A percentile compares a stretch with the other conserved stretches of the same genome.
Conservation (phyloP, 2,113 vertebrate species). For the cattle (Bos taurus) region DNA sequence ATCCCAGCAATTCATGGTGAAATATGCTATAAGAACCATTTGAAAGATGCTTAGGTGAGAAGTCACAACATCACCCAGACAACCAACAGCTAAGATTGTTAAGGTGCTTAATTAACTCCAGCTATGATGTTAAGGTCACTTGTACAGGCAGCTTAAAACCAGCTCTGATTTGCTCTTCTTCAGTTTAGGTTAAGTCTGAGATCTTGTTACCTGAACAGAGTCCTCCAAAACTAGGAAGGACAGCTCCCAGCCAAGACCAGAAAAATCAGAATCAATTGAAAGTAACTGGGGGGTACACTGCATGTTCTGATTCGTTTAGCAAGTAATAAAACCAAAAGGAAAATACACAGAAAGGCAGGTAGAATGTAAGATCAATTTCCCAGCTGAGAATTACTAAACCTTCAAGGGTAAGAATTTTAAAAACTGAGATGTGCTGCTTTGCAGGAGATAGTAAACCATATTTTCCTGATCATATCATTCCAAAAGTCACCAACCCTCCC, state of each 20-base stretch:
- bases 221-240: not conserved
- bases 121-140: not conserved
- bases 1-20: constrained; percentile 19
- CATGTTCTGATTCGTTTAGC: constrained; percentile 6
- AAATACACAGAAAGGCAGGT: not conserved
- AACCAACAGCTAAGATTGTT: constrained; percentile 1
- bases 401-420: not conserved
- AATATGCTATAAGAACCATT: not conserved
- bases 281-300: not conserved
- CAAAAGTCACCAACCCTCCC: not conserved
- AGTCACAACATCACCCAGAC: not conserved
- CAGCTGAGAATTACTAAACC: not conserved
- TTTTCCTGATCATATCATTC: constrained; percentile 14
- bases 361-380: not conserved
- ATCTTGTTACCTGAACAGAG: not conserved
- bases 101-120: not conserved
- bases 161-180: constrained; percentile 30
- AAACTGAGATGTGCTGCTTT: not conserved
- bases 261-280: not conserved
- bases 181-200: not conserved
- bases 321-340: constrained; percentile 15
- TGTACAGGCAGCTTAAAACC: not conserved
- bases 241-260: not conserved
- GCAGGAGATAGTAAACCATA: not conserved
- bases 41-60: constrained; percentile 25